Evolutionary conservation across 2,888 invertebrate species (phyloP).

Genomic region (Embidobia sp.): DNA sequence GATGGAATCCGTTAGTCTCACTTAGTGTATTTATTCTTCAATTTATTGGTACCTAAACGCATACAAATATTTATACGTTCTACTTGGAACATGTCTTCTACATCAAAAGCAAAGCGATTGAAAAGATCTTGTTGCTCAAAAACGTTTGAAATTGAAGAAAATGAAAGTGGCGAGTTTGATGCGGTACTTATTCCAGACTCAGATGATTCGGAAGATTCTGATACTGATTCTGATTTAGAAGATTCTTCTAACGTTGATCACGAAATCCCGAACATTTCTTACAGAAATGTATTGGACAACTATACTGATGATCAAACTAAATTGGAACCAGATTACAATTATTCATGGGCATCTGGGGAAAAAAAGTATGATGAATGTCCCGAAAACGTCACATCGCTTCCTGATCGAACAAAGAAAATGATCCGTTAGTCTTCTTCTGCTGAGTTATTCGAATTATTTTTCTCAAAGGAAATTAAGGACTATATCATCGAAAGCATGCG

Average conservation of each 20-base stretch:
- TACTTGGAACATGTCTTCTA: no score
- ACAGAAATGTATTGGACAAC: constrained; percentile 8
- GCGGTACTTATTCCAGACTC: no score
- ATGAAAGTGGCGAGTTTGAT: no score
- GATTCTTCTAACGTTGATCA: no score
- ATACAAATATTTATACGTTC: no score
- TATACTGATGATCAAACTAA: constrained; percentile 16
- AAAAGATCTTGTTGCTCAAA: no score
- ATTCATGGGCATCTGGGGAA: constrained; percentile 7
- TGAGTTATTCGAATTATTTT: constrained; percentile 15
- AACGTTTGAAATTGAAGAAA: no score
- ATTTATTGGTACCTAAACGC: no score
- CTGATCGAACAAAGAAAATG: constrained; percentile 8
- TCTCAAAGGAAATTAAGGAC: constrained; percentile 2
- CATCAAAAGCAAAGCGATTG: no score
- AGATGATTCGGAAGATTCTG: constrained; percentile 23
- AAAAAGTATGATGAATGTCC: not conserved
- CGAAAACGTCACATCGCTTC: constrained; percentile 2
- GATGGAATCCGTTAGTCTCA: no score
- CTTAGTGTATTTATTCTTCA: no score
- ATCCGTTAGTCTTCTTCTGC: not conserved
- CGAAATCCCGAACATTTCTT: constrained; percentile 4
- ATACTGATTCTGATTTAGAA: not conserved
- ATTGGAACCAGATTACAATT: constrained; percentile 6
- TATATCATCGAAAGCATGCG: constrained; percentile 7